A percentile compares a stretch with the other conserved stretches of the same genome.
Conservation (phyloP, 2,888 invertebrate species). For the Galerucella nymphaeae region DNA sequence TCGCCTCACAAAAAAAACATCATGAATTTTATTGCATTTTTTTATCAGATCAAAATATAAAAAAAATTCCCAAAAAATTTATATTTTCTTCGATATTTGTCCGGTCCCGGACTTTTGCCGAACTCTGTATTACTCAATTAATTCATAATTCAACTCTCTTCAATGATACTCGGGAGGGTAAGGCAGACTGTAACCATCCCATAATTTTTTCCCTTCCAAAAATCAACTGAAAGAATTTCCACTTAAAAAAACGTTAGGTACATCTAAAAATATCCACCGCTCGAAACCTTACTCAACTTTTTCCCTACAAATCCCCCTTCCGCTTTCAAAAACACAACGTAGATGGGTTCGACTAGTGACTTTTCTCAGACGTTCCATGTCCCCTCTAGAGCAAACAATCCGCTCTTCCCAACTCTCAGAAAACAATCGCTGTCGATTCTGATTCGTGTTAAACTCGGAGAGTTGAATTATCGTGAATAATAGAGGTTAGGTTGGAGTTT, state of each 20-base stretch:
- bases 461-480: constrained; percentile 1
- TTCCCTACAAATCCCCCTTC: constrained; percentile 1
- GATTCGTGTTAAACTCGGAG: constrained; percentile 3
- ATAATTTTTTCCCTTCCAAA: no score
- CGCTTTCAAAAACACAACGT: not conserved
- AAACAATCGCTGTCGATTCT: constrained; percentile 1
- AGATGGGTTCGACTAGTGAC: not conserved
- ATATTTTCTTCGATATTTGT: no score
- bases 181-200: no score
- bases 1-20: no score
- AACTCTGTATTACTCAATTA: no score
- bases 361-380: not conserved
- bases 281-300: not conserved
- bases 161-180: no score
- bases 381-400: constrained; percentile 7
- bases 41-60: no score
- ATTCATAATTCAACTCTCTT: no score
- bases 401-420: not conserved
- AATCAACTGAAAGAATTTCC: no score
- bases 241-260: not conserved
- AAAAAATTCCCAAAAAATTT: no score
- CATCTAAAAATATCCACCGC: not conserved
- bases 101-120: no score
- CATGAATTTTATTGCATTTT: no score
- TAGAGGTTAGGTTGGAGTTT: constrained; percentile 12